Evolutionary conservation across 2,113 vertebrate genomes (phyloP).

Genomic region (Asarcornis scutulata): DNA sequence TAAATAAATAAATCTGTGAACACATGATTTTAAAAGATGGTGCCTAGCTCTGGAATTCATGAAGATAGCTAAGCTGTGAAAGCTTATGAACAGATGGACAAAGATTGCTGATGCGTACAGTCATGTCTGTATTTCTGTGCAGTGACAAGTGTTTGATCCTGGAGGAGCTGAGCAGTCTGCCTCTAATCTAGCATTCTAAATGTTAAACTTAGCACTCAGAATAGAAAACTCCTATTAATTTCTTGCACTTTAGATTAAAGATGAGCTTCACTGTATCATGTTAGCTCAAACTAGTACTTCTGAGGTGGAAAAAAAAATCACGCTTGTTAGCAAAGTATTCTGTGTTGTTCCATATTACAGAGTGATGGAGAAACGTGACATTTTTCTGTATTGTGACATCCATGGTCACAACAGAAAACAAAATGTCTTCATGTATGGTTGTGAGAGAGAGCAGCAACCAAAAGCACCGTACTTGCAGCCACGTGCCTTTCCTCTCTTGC

Average conservation of each 20-base stretch:
- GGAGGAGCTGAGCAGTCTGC: not conserved
- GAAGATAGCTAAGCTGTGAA: not conserved
- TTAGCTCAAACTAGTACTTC: not conserved
- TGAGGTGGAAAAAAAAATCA: not conserved
- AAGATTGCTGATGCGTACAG: not conserved
- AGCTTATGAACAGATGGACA: not conserved
- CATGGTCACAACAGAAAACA: constrained; percentile 83
- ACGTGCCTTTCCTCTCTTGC: constrained; percentile 77
- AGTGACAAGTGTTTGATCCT: not conserved
- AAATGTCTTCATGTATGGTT: constrained; percentile 82
- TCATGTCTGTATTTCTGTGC: not conserved
- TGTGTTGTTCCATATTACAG: constrained; percentile 44
- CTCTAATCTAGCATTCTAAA: not conserved
- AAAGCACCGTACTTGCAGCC: constrained; percentile 42
- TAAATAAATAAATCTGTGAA: not conserved
- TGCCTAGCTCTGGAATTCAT: not conserved
- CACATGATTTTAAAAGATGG: not conserved
- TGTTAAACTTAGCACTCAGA: not conserved
- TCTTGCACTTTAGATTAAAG: not conserved
- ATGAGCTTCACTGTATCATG: not conserved
- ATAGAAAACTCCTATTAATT: not conserved
- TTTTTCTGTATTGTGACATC: constrained; percentile 81
- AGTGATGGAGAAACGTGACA: constrained; percentile 72
- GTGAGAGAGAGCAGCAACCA: constrained; percentile 47
- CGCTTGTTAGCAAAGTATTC: not conserved